Evolutionary conservation across 2,113 vertebrate species (phyloP).

Genomic region (Calyptommatus sinebrachiatus): DNA sequence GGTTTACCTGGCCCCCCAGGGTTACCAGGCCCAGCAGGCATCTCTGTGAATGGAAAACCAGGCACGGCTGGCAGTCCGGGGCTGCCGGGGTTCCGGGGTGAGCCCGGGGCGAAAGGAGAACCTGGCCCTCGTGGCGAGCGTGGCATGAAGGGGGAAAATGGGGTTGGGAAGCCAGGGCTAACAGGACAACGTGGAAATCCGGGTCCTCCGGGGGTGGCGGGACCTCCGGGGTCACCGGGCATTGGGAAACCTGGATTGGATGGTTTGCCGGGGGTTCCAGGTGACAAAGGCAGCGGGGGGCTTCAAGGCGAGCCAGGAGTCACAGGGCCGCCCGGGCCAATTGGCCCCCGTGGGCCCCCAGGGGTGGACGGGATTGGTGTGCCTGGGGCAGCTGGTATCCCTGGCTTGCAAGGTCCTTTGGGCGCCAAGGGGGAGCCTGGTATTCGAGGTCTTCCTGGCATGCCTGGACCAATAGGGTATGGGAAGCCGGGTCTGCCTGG

Average conservation of each 20-base stretch:
- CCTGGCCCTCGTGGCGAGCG: slow-evolving; percentile 83
- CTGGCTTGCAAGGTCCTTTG: slow-evolving; percentile 79
- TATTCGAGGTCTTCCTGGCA: slow-evolving; percentile 79
- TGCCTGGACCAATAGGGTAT: slow-evolving; percentile 86
- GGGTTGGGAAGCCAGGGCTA: slow-evolving; percentile 86
- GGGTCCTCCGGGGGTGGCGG: slow-evolving; percentile 80
- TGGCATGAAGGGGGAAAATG: slow-evolving; percentile 89
- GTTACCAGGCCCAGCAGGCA: slow-evolving; percentile 89
- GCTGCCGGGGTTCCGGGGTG: slow-evolving; percentile 82
- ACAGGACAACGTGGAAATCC: slow-evolving; percentile 81
- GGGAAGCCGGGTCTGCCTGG: slow-evolving; percentile 90
- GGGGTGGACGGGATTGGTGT: slow-evolving; percentile 83
- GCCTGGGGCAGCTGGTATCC: slow-evolving; percentile 82
- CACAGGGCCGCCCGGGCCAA: slow-evolving; percentile 77
- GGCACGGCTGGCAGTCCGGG: slow-evolving; percentile 86
- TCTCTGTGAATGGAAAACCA: slow-evolving; percentile 93
- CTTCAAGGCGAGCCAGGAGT: slow-evolving; percentile 77
- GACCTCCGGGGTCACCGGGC: slow-evolving; percentile 72
- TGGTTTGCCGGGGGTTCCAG: slow-evolving; percentile 82
- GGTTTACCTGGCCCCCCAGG: slow-evolving; percentile 87
- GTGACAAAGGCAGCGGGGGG: slow-evolving; percentile 86
- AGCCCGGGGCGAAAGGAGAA: slow-evolving; percentile 85
- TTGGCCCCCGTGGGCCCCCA: slow-evolving; percentile 83
- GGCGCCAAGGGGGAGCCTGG: slow-evolving; percentile 91
- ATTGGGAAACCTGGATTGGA: slow-evolving; percentile 86